These are phyloP conservation scores for Turdus rufiventris DNA, from an alignment of 2,113 vertebrate genomes.

Conservation along the genomic window DNA sequence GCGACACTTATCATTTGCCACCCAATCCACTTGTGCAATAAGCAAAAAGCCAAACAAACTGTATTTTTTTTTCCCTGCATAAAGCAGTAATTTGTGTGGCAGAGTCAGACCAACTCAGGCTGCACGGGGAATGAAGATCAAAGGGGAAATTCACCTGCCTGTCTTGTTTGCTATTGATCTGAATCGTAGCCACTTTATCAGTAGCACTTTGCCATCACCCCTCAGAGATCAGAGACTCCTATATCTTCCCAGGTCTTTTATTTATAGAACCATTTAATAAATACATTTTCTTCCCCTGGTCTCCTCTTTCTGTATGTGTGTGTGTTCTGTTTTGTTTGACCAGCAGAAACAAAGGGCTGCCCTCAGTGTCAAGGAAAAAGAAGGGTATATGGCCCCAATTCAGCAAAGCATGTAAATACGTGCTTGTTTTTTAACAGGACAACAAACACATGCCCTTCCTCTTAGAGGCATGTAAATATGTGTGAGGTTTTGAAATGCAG, in stretches of 20 bases:
- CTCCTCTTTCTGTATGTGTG: neutral
- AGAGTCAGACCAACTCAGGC: neutral
- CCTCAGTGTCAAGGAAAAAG: constrained; percentile 46
- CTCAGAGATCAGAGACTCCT: constrained; percentile 51
- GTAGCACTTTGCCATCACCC: constrained; percentile 62
- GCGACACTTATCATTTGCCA: neutral
- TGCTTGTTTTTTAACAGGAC: constrained; percentile 10
- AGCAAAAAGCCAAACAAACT: constrained; percentile 22
- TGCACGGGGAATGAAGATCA: neutral
- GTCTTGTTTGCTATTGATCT: constrained; percentile 62
- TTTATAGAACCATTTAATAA: constrained; percentile 68
- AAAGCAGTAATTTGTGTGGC: constrained; percentile 49
- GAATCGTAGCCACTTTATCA: constrained; percentile 56
- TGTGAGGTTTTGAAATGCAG: neutral
- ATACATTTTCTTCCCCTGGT: constrained; percentile 26
- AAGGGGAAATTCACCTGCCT: constrained; percentile 61
- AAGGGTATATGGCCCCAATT: constrained; percentile 40
- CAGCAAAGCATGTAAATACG: constrained; percentile 27
- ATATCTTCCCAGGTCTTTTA: constrained; percentile 45
- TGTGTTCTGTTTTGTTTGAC: constrained; percentile 37
- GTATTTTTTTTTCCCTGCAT: neutral
- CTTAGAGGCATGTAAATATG: neutral
- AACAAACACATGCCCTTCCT: neutral
- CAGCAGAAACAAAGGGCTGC: constrained; percentile 47
- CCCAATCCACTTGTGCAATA: neutral